A percentile compares a stretch with the other conserved stretches of the same genome.
Evolutionary conservation across 2,888 invertebrate species (phyloP).

Genomic region (Spisula subtruncata): DNA sequence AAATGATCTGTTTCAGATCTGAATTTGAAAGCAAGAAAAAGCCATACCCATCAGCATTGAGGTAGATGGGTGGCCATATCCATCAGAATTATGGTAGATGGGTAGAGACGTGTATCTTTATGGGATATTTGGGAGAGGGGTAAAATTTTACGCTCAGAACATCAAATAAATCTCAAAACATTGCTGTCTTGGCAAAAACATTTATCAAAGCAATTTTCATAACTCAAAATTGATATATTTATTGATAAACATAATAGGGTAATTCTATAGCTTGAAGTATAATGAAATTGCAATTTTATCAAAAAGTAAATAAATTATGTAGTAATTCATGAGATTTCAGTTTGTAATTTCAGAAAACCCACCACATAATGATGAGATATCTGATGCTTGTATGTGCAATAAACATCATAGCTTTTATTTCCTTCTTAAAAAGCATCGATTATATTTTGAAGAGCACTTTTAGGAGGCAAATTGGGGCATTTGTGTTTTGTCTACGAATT

Average conservation of each 20-base stretch:
- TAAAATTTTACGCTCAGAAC: too few relatives aligned
- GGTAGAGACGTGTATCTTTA: too few relatives aligned
- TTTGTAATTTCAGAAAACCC: background rate
- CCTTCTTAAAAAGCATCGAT: too few relatives aligned
- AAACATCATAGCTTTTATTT: background rate
- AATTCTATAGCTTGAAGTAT: background rate
- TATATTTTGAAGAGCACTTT: too few relatives aligned
- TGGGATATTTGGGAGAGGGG: too few relatives aligned
- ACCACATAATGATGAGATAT: background rate
- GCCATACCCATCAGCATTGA: too few relatives aligned
- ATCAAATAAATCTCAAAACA: background rate
- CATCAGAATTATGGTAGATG: too few relatives aligned
- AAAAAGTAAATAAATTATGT: background rate
- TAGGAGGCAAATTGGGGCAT: too few relatives aligned
- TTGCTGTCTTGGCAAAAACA: background rate
- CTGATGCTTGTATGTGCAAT: background rate
- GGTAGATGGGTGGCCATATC: too few relatives aligned
- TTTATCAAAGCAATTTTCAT: background rate
- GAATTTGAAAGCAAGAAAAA: too few relatives aligned
- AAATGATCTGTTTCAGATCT: too few relatives aligned
- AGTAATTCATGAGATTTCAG: constrained; percentile 10
- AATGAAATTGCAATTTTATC: background rate
- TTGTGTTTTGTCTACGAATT: too few relatives aligned
- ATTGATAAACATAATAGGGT: background rate
- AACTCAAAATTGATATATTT: background rate